These are phyloP conservation scores for Coelopa frigida DNA, from an alignment of 1,140 invertebrate genomes.

Conservation along the genomic window DNA sequence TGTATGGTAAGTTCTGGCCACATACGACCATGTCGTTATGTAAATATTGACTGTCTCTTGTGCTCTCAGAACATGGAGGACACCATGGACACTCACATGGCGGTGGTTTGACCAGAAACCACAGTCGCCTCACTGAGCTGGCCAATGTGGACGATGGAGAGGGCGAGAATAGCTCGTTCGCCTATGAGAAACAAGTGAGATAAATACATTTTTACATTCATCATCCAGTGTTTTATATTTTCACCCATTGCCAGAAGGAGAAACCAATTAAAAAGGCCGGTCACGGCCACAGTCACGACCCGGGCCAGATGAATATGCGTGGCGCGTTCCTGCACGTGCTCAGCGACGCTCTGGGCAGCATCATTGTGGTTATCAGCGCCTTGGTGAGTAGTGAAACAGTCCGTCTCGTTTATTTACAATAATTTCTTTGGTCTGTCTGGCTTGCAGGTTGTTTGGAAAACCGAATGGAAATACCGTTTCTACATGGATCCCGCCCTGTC, in stretches of 20 bases:
- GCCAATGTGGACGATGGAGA: conserved; percentile 70
- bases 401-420: not conserved
- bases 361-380: conserved; percentile 94
- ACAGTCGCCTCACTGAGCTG: conserved; percentile 43
- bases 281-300: conserved; percentile 55
- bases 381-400: conserved; percentile 45
- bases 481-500: conserved; percentile 94
- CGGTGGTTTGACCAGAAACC: conserved; percentile 54
- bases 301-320: conserved; percentile 91
- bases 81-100: conserved; percentile 69
- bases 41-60: conserved; percentile 13
- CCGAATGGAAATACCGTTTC: conserved; percentile 70
- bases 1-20: conserved; percentile 61
- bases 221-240: not conserved
- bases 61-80: conserved; percentile 62
- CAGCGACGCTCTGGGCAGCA: conserved; percentile 91
- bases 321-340: conserved; percentile 96
- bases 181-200: conserved; percentile 31
- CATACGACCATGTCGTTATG: not conserved
- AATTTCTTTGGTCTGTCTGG: not conserved
- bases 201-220: not conserved
- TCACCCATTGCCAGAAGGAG: conserved; percentile 24
- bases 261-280: conserved; percentile 34
- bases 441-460: conserved; percentile 76
- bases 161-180: conserved; percentile 56